Conservation (phyloP, 2,797 vertebrate genomes). For the Hydrophis major region DNA sequence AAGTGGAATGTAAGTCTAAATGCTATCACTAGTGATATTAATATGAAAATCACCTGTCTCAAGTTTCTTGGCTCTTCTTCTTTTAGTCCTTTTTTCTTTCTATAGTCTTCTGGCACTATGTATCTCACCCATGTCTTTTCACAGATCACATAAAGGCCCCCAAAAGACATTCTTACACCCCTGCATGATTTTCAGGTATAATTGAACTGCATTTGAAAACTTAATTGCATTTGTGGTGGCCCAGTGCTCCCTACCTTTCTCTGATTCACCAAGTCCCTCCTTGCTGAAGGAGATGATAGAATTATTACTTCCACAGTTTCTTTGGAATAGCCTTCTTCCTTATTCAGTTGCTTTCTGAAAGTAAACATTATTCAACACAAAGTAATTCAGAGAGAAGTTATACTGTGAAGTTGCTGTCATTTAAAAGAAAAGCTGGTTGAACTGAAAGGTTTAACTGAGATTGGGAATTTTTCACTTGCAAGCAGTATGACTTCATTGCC, state of each 20-base stretch:
- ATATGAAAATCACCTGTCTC: background rate
- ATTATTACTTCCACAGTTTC: background rate
- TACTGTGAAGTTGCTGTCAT: background rate
- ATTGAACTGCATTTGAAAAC: background rate
- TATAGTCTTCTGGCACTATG: background rate
- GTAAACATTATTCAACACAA: background rate
- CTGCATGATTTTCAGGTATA: background rate
- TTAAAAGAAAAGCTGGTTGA: background rate
- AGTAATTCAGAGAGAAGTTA: background rate
- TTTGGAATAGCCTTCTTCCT: background rate
- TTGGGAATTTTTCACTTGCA: background rate
- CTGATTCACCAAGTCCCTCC: background rate
- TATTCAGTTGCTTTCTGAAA: background rate
- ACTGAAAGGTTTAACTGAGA: background rate
- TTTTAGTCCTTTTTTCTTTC: background rate
- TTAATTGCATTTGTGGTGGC: background rate
- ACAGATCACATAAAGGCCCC: background rate
- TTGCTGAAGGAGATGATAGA: background rate
- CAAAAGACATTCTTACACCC: background rate
- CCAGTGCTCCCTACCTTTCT: background rate
- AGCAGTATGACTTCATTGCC: background rate
- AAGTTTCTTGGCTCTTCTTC: background rate
- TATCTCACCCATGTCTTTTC: background rate
- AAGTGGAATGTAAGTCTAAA: too few species aligned
- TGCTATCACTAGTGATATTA: background rate